A percentile compares a stretch with the other conserved stretches of the same genome.
phyloP scores from a whole-genome alignment of 2,113 vertebrate species.

The Ancistrus triradiatus region DNA sequence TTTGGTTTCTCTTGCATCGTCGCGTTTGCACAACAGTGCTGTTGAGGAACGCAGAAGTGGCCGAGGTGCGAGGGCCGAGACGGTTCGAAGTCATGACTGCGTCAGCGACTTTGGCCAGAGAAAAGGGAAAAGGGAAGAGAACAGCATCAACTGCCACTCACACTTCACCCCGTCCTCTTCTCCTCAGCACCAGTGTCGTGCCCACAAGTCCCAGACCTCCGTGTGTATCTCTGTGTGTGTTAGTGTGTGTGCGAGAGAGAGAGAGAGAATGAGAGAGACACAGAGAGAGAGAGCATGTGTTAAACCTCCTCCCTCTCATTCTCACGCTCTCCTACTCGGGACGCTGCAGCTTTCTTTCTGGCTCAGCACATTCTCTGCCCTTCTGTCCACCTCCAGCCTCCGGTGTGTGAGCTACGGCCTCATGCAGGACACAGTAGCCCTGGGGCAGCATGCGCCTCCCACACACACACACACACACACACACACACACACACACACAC shows the following conservation, averaged over 20 bases:
- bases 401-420: constrained; percentile 36
- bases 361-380: constrained; percentile 33
- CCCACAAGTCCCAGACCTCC: background rate
- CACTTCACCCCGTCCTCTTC: constrained; percentile 9
- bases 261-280: too few relatives aligned
- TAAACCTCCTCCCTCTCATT: constrained; percentile 6
- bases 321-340: constrained; percentile 15
- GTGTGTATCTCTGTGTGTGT: background rate
- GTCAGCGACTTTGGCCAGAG: constrained; percentile 38
- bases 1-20: too few relatives aligned
- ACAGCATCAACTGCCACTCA: constrained; percentile 31
- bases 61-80: constrained; percentile 13
- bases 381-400: constrained; percentile 28
- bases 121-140: constrained; percentile 2
- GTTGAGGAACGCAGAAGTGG: constrained; percentile 38
- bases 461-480: background rate
- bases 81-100: constrained; percentile 12
- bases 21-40: too few relatives aligned
- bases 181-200: constrained; percentile 3
- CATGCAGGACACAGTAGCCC: constrained; percentile 16
- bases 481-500: background rate
- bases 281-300: constrained; percentile 6
- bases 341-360: constrained; percentile 24
- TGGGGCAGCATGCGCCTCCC: constrained; percentile 11
- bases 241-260: constrained; percentile 17